Percentiles rank a stretch among this genome's conserved stretches.
These are phyloP conservation scores for Drosophila meridiana DNA, from an alignment of 2,888 invertebrate species.

Conservation along the genomic window DNA sequence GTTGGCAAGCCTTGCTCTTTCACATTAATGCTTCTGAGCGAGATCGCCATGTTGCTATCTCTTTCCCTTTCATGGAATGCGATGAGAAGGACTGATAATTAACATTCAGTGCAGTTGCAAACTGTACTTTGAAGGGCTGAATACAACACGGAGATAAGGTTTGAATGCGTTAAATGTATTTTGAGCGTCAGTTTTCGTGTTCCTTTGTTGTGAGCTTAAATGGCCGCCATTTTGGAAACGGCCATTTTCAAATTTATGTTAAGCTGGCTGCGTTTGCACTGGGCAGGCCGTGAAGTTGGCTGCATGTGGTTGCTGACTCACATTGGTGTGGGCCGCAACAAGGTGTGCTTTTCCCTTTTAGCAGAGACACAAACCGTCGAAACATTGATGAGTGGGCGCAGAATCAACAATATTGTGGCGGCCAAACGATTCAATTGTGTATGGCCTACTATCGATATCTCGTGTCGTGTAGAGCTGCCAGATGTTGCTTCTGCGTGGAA, in stretches of 20 bases:
- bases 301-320: conserved; percentile 20
- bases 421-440: conserved; percentile 3
- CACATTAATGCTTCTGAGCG: conserved; percentile 1
- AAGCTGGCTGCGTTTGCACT: conserved; percentile 22
- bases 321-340: conserved; percentile 20
- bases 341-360: background rate
- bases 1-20: conserved; percentile 12
- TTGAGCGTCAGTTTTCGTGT: background rate
- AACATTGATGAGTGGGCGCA: background rate
- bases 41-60: conserved; percentile 19
- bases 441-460: conserved; percentile 26
- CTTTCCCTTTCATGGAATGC: conserved; percentile 24
- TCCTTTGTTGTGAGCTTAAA: background rate
- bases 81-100: background rate
- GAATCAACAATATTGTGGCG: conserved; percentile 2
- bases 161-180: background rate
- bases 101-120: background rate
- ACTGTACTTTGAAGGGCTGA: background rate
- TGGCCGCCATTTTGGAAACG: conserved; percentile 46
- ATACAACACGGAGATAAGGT: no score
- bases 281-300: conserved; percentile 25
- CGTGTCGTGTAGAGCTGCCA: conserved; percentile 44
- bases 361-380: conserved; percentile 7
- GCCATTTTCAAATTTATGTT: conserved; percentile 14
- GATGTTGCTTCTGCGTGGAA: conserved; percentile 51